Base-by-base conservation (phyloP, 2,888 invertebrate genomes). In the Apotomis betuletana region DNA sequence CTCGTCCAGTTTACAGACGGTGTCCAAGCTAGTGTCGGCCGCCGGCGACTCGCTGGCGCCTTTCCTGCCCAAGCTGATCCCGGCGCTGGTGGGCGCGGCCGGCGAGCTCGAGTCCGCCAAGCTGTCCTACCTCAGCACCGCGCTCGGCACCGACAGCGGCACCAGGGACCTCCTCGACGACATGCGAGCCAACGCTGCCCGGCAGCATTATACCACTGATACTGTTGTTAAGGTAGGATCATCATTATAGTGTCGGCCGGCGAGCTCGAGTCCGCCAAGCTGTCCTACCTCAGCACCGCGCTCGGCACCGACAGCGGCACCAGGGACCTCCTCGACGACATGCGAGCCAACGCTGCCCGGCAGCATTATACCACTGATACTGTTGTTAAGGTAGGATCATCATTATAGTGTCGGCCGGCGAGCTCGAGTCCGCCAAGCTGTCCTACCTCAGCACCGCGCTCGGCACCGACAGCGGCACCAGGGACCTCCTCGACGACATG, bases 171-270 rank as follows among this genome's bases (percentile, higher is more conserved):
- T 94, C 38, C 94, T 98, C 0, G 98, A 98, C 85, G 96, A 95
- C 76, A 94, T 96, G 73, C 93, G 98, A 70, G 97, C 97, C 6
- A 96, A 95, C 69, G 96, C 96, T 1, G 97, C 97, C 0, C 96
- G 96, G 80, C 96, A 96, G 0, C 97, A 98, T 85, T 97, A 97
- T 74, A 97, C 98, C 74, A 97, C 97, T 76, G 97, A 98, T 81
- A 97, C 97, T 3, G 96, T 98, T 52, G 95, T 96, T 58, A 27
- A 27, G 27, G 27, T 27, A 27, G 27, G 27, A 15, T 15, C 15
- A 15, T 15, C 15, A 15, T 15, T 15, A 15, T 15, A 15, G 15
- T 15, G 15, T 15, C 15, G 15, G 15, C 15, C 15, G 15, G 15
- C 15, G 15, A 15, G 15, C 15, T 15, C 15, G 15, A 15, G 15